These are phyloP conservation scores for Archaeoteleia sp. DNA, from an alignment of 2,888 invertebrate species.

Conservation along the genomic window DNA sequence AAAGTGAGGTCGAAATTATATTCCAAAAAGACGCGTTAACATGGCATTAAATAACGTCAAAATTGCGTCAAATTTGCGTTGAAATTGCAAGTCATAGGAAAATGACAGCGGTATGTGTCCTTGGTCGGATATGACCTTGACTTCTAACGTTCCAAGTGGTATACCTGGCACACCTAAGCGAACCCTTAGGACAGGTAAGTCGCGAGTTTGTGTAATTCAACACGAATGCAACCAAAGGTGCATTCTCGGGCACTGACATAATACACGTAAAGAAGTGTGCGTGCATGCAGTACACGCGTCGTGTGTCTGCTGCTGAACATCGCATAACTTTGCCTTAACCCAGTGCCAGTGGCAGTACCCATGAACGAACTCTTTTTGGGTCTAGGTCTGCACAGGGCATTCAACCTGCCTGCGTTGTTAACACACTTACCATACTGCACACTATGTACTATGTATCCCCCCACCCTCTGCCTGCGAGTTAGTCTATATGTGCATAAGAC, in stretches of 20 bases:
- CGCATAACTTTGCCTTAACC: conserved; percentile 70
- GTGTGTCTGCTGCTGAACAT: conserved; percentile 56
- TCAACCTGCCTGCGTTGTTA: conserved; percentile 68
- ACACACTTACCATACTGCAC: conserved; percentile 66
- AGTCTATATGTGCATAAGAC: conserved; percentile 52
- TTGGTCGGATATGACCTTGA: conserved; percentile 25
- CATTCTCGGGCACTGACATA: conserved; percentile 11
- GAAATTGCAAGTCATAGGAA: too few species aligned
- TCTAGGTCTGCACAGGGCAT: conserved; percentile 73
- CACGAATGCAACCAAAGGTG: conserved; percentile 11
- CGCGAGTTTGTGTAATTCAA: conserved; percentile 7
- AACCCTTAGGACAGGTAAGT: conserved; percentile 19
- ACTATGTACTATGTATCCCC: conserved; percentile 40
- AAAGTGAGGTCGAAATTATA: too few species aligned
- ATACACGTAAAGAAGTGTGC: background rate
- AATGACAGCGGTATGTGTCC: conserved; percentile 6
- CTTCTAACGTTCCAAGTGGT: conserved; percentile 20
- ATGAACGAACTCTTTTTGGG: conserved; percentile 69
- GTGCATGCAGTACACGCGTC: conserved; percentile 38
- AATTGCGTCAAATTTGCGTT: too few species aligned
- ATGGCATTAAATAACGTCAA: too few species aligned
- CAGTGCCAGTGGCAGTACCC: conserved; percentile 67
- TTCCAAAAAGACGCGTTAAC: too few species aligned
- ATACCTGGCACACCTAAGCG: conserved; percentile 21
- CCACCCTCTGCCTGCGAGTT: conserved; percentile 38